Evolutionary conservation across 2,113 vertebrate species (phyloP).

Genomic region (Pygoscelis antarcticus): DNA sequence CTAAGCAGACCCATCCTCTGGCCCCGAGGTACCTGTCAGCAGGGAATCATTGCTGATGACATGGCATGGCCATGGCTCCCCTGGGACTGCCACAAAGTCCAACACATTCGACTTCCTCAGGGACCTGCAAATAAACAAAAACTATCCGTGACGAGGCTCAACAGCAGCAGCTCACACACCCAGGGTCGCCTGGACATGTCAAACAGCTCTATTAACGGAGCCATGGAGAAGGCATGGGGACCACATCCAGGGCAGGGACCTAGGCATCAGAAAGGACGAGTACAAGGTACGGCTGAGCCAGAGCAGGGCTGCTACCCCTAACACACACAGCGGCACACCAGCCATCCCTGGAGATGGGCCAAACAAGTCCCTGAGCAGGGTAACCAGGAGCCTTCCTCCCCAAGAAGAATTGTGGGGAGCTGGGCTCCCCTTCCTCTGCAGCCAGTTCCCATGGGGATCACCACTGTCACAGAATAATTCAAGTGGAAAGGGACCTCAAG

Average conservation of each 20-base stretch:
- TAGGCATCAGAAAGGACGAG: neutral
- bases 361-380: neutral
- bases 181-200: fast-evolving
- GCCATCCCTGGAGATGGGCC: fast-evolving
- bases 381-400: neutral
- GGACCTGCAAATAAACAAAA: neutral
- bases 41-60: neutral
- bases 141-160: fast-evolving
- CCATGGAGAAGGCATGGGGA: neutral
- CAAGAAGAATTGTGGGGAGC: neutral
- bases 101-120: neutral
- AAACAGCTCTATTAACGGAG: neutral
- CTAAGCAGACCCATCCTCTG: neutral
- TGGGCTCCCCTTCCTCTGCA: neutral
- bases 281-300: fast-evolving
- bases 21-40: neutral
- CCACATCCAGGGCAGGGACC: neutral
- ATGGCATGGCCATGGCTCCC: neutral
- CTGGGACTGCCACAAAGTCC: neutral
- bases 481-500: neutral
- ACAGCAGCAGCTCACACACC: neutral
- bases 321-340: neutral
- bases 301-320: neutral
- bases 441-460: neutral
- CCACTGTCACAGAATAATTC: neutral